A percentile compares a stretch with the other conserved stretches of the same genome.
Conservation (phyloP, 2,797 vertebrate genomes). For the Gallinago stenura region DNA sequence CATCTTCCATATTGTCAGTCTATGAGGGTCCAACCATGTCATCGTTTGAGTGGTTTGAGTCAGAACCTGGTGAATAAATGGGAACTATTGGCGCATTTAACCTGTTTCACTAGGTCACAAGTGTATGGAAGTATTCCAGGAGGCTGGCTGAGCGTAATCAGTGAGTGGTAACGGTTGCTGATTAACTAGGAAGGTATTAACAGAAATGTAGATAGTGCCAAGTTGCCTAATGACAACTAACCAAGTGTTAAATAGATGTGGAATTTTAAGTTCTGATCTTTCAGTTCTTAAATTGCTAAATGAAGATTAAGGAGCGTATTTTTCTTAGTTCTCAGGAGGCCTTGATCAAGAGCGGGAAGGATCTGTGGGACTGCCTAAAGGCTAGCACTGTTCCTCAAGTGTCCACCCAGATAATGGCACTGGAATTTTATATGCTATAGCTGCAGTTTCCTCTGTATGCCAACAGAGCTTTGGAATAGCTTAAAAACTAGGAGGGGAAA, state of each 20-base stretch:
- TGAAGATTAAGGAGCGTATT: constrained; percentile 8
- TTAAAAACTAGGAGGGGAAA: not conserved
- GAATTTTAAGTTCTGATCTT: constrained; percentile 39
- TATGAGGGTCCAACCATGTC: not conserved
- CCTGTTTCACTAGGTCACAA: not conserved
- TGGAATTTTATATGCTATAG: not conserved
- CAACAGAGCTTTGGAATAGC: not conserved
- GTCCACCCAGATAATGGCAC: not conserved
- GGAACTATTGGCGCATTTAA: not conserved
- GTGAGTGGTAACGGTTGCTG: constrained; percentile 5
- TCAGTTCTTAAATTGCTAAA: constrained; percentile 19
- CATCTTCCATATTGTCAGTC: not conserved
- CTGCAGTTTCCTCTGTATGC: not conserved
- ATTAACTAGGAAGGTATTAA: constrained; percentile 41
- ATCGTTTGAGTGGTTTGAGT: not conserved
- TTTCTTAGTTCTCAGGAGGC: not conserved
- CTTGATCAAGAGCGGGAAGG: not conserved
- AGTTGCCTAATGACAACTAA: constrained; percentile 32
- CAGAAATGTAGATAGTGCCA: constrained; percentile 2
- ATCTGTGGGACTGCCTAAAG: rapidly evolving
- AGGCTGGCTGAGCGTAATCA: not conserved
- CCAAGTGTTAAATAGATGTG: constrained; percentile 57
- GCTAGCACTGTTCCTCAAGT: not conserved
- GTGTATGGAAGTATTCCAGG: not conserved
- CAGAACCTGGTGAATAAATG: not conserved